A percentile compares a stretch with the other conserved stretches of the same genome.
phyloP scores from a whole-genome alignment of 1,140 invertebrate species.

The Neelides sp. region DNA sequence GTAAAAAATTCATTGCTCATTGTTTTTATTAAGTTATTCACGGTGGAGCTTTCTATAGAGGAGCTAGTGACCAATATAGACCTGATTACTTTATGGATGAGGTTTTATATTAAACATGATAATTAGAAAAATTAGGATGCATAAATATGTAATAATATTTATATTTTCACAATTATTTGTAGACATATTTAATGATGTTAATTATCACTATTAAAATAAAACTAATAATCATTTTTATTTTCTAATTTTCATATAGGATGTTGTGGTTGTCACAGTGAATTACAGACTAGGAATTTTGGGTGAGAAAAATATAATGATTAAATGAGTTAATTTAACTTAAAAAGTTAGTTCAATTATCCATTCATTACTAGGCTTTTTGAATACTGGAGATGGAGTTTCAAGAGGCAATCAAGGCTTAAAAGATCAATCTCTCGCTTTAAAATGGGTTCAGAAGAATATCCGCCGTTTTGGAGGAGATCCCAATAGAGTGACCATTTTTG shows the following conservation, averaged over 20 bases:
- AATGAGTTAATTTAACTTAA: too few relatives aligned
- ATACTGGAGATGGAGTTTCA: conserved; percentile 7
- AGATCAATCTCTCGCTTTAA: conserved; percentile 13
- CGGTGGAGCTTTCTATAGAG: conserved; percentile 6
- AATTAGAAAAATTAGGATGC: not conserved
- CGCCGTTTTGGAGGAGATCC: conserved; percentile 8
- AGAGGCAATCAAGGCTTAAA: conserved; percentile 4
- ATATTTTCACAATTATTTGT: too few relatives aligned
- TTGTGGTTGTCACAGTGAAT: conserved; percentile 6
- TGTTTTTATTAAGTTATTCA: too few relatives aligned
- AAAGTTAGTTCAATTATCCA: too few relatives aligned
- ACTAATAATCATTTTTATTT: too few relatives aligned
- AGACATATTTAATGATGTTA: too few relatives aligned
- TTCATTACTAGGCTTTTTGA: conserved; percentile 12
- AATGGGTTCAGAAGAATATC: conserved; percentile 18
- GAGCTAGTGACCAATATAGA: not conserved
- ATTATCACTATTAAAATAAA: too few relatives aligned
- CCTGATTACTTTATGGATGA: conserved; percentile 25
- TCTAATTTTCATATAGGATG: too few relatives aligned
- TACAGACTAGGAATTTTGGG: conserved; percentile 7
- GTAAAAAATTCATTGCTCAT: too few relatives aligned
- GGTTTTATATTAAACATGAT: conserved; percentile 20
- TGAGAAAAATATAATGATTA: too few relatives aligned
- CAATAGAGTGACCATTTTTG: conserved; percentile 4
- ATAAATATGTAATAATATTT: not conserved